These are phyloP conservation scores for Ophioderma brevispina DNA, from an alignment of 35 echinoderm and acorn worm genomes.

Conservation along the genomic window DNA sequence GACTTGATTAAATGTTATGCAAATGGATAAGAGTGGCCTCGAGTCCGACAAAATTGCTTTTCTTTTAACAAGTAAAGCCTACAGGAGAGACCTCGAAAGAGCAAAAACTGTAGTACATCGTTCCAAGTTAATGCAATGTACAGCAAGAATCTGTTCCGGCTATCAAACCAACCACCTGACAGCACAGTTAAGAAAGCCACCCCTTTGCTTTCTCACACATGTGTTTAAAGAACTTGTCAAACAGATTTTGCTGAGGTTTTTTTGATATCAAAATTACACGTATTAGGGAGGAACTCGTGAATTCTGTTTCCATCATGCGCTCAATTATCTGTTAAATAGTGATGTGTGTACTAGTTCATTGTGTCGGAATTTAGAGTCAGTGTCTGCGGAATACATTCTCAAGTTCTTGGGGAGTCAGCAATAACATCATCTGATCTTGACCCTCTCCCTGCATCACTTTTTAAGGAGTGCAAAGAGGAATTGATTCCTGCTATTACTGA, in stretches of 20 bases:
- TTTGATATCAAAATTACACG: neutral
- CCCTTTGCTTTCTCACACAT: neutral
- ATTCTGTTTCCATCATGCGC: neutral
- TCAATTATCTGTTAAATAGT: neutral
- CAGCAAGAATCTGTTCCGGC: neutral
- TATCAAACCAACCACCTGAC: neutral
- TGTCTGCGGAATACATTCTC: neutral
- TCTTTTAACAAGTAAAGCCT: neutral
- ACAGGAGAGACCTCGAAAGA: conserved; percentile 11
- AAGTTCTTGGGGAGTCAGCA: neutral
- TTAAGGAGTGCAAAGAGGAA: conserved; percentile 2
- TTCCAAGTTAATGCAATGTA: neutral
- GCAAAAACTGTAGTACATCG: conserved; percentile 1
- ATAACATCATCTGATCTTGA: conserved; percentile 28
- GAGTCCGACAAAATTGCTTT: conserved; percentile 38
- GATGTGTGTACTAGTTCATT: neutral
- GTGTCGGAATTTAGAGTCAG: neutral
- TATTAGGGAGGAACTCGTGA: neutral
- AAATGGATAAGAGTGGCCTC: conserved; percentile 36
- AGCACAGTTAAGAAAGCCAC: neutral
- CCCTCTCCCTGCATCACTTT: conserved; percentile 20
- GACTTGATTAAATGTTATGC: conserved; percentile 1
- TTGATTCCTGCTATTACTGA: conserved; percentile 38
- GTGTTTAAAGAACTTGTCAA: neutral
- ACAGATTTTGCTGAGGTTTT: neutral